Evolutionary conservation across 2,888 invertebrate species (phyloP).

Genomic region (Rhagonycha lutea): DNA sequence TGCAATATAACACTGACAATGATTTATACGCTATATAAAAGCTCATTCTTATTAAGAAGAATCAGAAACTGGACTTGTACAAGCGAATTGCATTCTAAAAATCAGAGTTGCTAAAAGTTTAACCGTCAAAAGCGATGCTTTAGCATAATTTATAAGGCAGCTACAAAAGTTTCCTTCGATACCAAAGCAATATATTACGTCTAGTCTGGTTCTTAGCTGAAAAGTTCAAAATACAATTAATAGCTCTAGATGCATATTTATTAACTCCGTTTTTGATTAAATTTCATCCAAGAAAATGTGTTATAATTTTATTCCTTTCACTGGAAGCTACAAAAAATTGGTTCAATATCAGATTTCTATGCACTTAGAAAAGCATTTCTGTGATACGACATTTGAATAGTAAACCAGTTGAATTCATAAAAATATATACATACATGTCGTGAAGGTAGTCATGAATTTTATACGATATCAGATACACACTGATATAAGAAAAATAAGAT

Average conservation of each 20-base stretch:
- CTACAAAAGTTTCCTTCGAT: not conserved
- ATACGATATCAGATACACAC: not conserved
- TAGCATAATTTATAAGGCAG: not conserved
- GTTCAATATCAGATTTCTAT: not conserved
- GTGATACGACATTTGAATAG: not conserved
- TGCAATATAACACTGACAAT: not conserved
- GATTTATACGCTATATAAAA: not conserved
- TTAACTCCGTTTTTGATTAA: not conserved
- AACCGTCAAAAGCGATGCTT: not conserved
- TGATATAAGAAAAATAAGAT: not conserved
- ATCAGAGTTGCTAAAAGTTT: not conserved
- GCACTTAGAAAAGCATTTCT: not conserved
- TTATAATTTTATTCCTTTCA: not conserved
- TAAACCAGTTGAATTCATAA: not conserved
- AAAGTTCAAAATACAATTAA: not conserved
- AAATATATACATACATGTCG: not conserved
- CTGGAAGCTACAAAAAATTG: not conserved
- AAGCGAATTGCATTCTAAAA: not conserved
- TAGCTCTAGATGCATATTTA: not conserved
- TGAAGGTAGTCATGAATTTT: not conserved
- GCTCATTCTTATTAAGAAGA: constrained; percentile 1
- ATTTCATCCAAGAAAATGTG: not conserved
- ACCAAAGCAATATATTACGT: not conserved
- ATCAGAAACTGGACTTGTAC: constrained; percentile 1
- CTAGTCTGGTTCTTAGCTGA: not conserved